phyloP scores from a whole-genome alignment of 2,888 invertebrate species.

The Hetaerina titia region DNA sequence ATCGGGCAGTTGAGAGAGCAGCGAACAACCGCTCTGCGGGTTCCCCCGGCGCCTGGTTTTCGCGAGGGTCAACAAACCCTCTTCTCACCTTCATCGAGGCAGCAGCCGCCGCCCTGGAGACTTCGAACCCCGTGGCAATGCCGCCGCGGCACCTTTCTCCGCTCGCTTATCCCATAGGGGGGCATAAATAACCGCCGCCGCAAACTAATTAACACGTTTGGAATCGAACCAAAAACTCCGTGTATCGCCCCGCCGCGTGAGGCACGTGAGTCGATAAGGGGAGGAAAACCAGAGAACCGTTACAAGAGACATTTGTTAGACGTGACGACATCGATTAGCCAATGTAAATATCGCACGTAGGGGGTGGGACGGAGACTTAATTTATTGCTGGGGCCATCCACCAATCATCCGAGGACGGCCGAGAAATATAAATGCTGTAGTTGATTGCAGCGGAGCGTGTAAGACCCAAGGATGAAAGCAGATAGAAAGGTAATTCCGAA shows the following conservation, averaged over 20 bases:
- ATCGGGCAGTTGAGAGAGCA: background rate
- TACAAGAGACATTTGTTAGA: conserved; percentile 6
- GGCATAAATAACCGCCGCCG: background rate
- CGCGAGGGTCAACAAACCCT: background rate
- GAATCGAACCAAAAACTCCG: conserved; percentile 10
- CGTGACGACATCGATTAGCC: conserved; percentile 17
- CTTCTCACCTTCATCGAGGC: background rate
- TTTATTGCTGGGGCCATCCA: background rate
- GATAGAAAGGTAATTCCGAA: background rate
- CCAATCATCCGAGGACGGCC: background rate
- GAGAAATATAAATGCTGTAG: background rate
- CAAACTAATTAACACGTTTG: conserved; percentile 40
- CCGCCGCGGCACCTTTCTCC: background rate
- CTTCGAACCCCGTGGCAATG: background rate
- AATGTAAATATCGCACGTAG: background rate
- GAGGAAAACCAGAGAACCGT: background rate
- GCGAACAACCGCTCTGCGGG: background rate
- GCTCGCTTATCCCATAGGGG: background rate
- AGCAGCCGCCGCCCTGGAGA: background rate
- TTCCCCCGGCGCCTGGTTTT: background rate
- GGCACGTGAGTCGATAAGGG: background rate
- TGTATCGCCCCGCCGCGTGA: background rate
- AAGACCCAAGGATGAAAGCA: background rate
- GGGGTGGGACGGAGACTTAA: background rate
- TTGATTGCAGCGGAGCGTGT: conserved; percentile 2